Evolutionary conservation across 37 sponge, comb jelly and placozoan genomes (phyloP).

Genomic region (Beroe ovata): DNA sequence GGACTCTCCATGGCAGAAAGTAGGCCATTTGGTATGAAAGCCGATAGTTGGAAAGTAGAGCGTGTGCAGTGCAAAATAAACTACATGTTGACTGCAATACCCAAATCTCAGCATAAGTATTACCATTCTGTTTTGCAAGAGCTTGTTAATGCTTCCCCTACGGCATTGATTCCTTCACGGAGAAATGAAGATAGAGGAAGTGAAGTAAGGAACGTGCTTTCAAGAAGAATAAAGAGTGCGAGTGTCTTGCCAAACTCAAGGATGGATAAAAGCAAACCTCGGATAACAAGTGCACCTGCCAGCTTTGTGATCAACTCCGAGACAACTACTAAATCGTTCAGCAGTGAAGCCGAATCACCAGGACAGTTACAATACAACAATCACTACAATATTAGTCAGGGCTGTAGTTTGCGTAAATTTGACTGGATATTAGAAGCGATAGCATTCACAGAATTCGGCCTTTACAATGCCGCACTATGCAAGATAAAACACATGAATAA

Average conservation of each 20-base stretch:
- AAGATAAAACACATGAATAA: neutral
- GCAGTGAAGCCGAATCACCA: too few species aligned
- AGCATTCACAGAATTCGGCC: slow-evolving; percentile 20
- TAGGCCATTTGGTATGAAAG: neutral
- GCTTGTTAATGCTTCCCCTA: neutral
- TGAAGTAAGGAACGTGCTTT: neutral
- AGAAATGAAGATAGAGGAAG: neutral
- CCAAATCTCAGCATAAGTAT: slow-evolving; percentile 16
- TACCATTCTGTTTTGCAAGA: neutral
- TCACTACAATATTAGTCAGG: too few species aligned
- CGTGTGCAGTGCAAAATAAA: slow-evolving; percentile 11
- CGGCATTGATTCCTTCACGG: neutral
- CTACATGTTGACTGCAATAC: slow-evolving; percentile 20
- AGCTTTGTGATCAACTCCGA: neutral
- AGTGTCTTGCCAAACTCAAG: neutral
- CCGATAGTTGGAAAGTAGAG: neutral
- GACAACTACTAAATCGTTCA: too few species aligned
- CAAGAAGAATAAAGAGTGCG: neutral
- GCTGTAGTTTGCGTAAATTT: too few species aligned
- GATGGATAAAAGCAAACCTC: neutral
- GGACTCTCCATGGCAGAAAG: too few species aligned
- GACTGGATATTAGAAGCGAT: neutral
- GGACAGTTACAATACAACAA: too few species aligned
- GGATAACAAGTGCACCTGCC: neutral
- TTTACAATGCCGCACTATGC: slow-evolving; percentile 12